Base-by-base conservation (phyloP, 2,888 invertebrate genomes). In the Alsophila aescularia region DNA sequence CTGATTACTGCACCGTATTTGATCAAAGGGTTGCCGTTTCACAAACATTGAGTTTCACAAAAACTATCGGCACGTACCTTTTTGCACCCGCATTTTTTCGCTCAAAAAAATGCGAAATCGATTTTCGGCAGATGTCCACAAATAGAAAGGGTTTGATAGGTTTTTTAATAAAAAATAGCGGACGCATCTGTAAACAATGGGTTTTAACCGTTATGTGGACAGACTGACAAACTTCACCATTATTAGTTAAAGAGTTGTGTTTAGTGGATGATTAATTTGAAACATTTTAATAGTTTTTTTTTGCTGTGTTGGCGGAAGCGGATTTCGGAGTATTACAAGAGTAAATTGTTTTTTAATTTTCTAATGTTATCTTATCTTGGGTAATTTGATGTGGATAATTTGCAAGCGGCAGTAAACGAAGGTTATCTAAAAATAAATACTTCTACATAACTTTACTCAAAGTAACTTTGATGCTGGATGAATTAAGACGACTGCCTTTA, bases 71-170 rank as follows among this genome's bases (percentile, higher is more conserved):
- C 41, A 40, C 35, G 51, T 48, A 79, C 78, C 76, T 87, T 88
- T 89, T 87, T 89, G 88, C 89, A 81, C 80, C 87, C 79, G 84
- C 67, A 70, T 72, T 85, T 87, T 90, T 89, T 87, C 79, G 64
- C 50, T 54, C 55, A 72, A 86, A 89, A 89, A 89, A 90, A 89
- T 85, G 87, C 85, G 80, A 89, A 90, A 89, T 87, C 83, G 86
- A 88, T 89, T 90, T 66, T 88, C 83, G 87, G 89, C 91, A 91
- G 91, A 90, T 91, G 91, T 86, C 88, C 82, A 77, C 81, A 82
- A 81, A 85, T 84, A 86, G 83, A 90, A 89, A 87, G 87, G 90
- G 89, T 90, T 90, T 86, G 83, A 86, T 86, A 72, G 72, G 70
- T 66, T 75, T 77, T 70, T 41, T 24, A 61, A 64, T 74, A 83